Evolutionary conservation across 2,888 invertebrate genomes (phyloP).

Genomic region (Xestia ashworthii): DNA sequence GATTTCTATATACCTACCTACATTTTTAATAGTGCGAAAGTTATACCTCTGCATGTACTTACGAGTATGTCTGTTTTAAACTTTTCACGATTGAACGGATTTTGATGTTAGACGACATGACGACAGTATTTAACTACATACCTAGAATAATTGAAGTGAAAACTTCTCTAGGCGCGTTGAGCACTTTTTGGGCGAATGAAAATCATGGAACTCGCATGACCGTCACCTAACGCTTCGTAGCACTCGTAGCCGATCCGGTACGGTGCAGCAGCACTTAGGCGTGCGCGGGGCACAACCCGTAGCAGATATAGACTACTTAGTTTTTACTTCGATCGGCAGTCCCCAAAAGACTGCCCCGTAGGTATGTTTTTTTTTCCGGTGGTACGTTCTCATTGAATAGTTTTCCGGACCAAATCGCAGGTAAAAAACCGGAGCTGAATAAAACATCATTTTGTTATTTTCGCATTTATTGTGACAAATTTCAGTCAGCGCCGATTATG

Average conservation of each 20-base stretch:
- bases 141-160: not conserved
- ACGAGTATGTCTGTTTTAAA: not conserved
- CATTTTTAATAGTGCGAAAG: not conserved
- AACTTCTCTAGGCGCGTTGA: too few relatives aligned
- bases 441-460: conserved; percentile 71
- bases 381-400: not conserved
- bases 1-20: too few relatives aligned
- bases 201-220: too few relatives aligned
- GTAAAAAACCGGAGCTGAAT: conserved; percentile 1
- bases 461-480: conserved; percentile 82
- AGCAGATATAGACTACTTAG: too few relatives aligned
- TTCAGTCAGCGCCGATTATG: conserved; percentile 72
- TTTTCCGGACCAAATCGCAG: not conserved
- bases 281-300: too few relatives aligned
- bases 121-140: not conserved
- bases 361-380: too few relatives aligned
- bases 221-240: too few relatives aligned
- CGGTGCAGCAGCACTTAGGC: too few relatives aligned
- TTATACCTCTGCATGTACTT: fast-evolving
- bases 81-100: not conserved
- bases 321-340: too few relatives aligned
- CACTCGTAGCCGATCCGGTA: too few relatives aligned
- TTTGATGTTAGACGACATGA: not conserved
- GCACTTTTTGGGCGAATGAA: too few relatives aligned
- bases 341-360: too few relatives aligned